phyloP scores from a whole-genome alignment of 2,888 invertebrate species.

The Dilophus febrilis region DNA sequence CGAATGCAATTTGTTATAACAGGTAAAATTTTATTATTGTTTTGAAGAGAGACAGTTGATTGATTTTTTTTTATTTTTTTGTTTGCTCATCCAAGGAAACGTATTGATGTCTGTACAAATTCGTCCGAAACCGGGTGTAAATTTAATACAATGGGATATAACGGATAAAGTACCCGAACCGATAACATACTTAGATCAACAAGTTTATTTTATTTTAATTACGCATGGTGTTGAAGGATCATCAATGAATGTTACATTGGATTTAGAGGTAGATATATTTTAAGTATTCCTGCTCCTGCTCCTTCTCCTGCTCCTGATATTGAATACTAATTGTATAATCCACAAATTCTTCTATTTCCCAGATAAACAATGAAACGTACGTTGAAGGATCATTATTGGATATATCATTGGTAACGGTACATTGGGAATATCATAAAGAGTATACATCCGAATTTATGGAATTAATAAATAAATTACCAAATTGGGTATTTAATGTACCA shows the following conservation, averaged over 20 bases:
- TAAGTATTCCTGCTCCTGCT: too few relatives aligned
- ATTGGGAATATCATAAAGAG: constrained; percentile 20
- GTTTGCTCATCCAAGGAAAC: not conserved
- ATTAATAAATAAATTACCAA: constrained; percentile 18
- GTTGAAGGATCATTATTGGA: constrained; percentile 18
- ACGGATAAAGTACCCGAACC: constrained; percentile 15
- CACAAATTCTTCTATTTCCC: constrained; percentile 3
- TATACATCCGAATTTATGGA: constrained; percentile 19
- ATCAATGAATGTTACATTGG: constrained; percentile 17
- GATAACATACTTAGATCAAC: constrained; percentile 16
- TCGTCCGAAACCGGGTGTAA: constrained; percentile 16
- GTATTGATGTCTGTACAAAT: constrained; percentile 17
- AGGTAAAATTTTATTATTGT: constrained; percentile 13
- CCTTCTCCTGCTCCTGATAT: not conserved
- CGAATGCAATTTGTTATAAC: constrained; percentile 14
- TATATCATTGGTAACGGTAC: constrained; percentile 18
- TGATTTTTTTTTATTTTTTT: too few relatives aligned
- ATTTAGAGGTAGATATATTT: constrained; percentile 15
- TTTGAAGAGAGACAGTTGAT: too few relatives aligned
- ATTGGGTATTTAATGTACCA: constrained; percentile 20
- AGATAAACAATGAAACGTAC: constrained; percentile 14
- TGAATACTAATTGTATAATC: not conserved
- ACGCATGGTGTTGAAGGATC: constrained; percentile 18
- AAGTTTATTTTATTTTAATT: constrained; percentile 19
- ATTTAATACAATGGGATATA: constrained; percentile 16